A percentile compares a stretch with the other conserved stretches of the same genome.
Conservation (phyloP, 1,140 invertebrate species). For the Druon quercuslanigerum region DNA sequence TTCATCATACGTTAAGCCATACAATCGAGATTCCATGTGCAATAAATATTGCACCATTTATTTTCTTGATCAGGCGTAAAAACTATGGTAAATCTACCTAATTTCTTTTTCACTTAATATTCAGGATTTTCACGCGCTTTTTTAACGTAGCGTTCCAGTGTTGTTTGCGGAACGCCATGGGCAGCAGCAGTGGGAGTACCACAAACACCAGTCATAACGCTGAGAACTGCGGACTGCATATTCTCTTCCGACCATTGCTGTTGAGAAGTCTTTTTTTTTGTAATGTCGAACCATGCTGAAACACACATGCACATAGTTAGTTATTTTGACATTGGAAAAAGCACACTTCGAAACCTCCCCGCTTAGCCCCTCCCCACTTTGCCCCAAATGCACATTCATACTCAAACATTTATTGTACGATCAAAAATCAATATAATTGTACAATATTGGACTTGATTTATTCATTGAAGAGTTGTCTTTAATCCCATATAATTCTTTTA, state of each 20-base stretch:
- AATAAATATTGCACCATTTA: conserved; percentile 9
- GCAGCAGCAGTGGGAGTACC: conserved; percentile 31
- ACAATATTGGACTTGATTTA: conserved; percentile 8
- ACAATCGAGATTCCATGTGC: conserved; percentile 12
- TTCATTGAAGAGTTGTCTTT: conserved; percentile 3
- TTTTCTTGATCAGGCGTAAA: conserved; percentile 26
- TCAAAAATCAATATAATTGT: background rate
- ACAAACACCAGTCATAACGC: background rate
- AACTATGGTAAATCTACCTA: too few species aligned
- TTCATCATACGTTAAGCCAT: conserved; percentile 9
- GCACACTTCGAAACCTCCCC: conserved; percentile 24
- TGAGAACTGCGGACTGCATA: conserved; percentile 23
- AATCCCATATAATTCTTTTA: conserved; percentile 8
- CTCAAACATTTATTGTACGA: background rate
- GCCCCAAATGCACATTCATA: conserved; percentile 12
- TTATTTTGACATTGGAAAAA: conserved; percentile 9
- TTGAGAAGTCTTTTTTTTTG: conserved; percentile 12
- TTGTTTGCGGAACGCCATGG: conserved; percentile 29
- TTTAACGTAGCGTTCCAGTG: conserved; percentile 31
- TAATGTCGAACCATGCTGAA: conserved; percentile 27
- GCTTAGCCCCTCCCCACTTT: conserved; percentile 31
- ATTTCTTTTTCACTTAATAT: too few species aligned
- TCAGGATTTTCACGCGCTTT: too few species aligned
- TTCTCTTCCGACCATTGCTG: conserved; percentile 3
- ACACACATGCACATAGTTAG: conserved; percentile 2